Evolutionary conservation across 2,113 vertebrate species (phyloP).

Genomic region (Acinonyx jubatus): DNA sequence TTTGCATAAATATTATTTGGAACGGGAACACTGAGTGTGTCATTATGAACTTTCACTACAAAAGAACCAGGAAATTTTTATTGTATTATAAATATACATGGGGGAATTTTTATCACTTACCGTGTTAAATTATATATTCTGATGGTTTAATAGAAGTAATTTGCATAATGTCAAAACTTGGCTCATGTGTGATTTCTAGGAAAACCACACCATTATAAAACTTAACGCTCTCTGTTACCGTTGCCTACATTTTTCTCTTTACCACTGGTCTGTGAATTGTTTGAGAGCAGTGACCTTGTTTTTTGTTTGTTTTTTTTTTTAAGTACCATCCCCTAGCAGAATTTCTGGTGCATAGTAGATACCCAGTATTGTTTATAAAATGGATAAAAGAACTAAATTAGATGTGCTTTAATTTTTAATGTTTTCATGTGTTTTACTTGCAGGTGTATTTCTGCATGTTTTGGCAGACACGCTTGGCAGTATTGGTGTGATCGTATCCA

Average conservation of each 20-base stretch:
- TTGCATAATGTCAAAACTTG: neutral
- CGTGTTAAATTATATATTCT: neutral
- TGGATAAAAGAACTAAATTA: slow-evolving; percentile 15
- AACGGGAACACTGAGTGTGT: neutral
- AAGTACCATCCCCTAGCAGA: neutral
- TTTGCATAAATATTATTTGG: slow-evolving; percentile 23
- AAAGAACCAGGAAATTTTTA: neutral
- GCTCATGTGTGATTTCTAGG: neutral
- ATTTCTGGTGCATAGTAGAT: neutral
- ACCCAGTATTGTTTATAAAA: slow-evolving; percentile 21
- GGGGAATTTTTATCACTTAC: neutral
- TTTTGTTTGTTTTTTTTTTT: neutral
- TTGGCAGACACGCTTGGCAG: slow-evolving; percentile 98
- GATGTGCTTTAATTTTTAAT: slow-evolving; percentile 50
- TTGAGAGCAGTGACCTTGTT: neutral
- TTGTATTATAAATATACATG: slow-evolving; percentile 30
- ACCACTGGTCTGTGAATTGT: neutral
- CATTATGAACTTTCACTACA: neutral
- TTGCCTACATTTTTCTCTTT: neutral
- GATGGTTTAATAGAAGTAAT: slow-evolving; percentile 9
- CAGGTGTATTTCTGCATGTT: slow-evolving; percentile 97
- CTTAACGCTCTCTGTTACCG: neutral
- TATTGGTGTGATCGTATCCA: slow-evolving; percentile 97
- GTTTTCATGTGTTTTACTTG: slow-evolving; percentile 52
- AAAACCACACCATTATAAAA: neutral